Base-by-base conservation (phyloP, 2,113 vertebrate species). In the Talpa occidentalis region DNA sequence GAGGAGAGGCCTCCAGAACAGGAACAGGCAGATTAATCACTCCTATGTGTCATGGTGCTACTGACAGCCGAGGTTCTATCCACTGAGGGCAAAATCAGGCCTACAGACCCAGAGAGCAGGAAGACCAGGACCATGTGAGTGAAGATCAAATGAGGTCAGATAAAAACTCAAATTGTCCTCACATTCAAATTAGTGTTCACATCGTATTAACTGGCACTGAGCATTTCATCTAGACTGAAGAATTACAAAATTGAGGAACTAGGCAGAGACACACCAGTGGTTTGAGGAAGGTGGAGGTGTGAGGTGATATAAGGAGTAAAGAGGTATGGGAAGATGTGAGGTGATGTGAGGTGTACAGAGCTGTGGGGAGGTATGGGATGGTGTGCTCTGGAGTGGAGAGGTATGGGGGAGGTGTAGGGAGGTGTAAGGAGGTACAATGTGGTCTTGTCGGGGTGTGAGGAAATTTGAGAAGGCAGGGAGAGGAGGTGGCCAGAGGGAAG, bases 1-100 rank as follows among this genome's bases (percentile, higher is more conserved):
- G 30, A 42, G 74, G 88, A 3, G 19, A 21, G 4, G 22, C n/a
- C 82, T 73, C n/a, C 82, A 4, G 14, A 9, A 28, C 7, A n/a
- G 24, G 42, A 49, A 28, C 54, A 44, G 24, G 37, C 32, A 49
- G 66, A 90, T 22, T 17, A 66, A 81, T 24, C 1, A 28, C 15
- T 11, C 21, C 11, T 54, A n/a, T 30, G 72, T 24, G 67, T 30
- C 7, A 69, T 28, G 37, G 56, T 4, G 70, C 88, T 52, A 32
- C 5, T 24, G 24, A 62, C 35, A 5, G 17, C 1, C 0, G 0
- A 0, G n/a, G 32, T 12, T 21, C 28, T 9, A 3, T n/a, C 35
- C 12, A 47, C 81, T 22, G n/a, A 30, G 21, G 15, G 59, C 42
- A 54, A 80, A 88, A 44, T 35, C 87, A 77, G 49, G 83, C 16